Base-by-base conservation (phyloP, 2,888 invertebrate species). In the Hypselothyrea guttata region DNA sequence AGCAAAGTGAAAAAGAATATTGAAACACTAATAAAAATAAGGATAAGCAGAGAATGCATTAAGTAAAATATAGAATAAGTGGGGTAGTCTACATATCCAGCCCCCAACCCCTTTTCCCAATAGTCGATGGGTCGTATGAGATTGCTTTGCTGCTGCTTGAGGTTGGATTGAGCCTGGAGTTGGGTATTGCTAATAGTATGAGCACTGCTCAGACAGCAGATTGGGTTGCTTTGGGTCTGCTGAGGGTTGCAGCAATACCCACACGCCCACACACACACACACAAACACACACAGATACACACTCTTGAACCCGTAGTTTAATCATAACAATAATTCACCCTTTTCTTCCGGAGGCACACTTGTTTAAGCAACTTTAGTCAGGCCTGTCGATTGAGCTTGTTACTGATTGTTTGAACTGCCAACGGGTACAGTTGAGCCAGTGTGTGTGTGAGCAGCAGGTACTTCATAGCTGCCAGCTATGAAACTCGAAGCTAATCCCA, bases 51-150 rank as follows among this genome's bases (percentile, higher is more conserved):
- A 61, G 86, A 86, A 84, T 84, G 84, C 82, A 86, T 82, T 82
- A 86, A 81, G 84, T 86, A 82, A 86, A 86, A 82, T 82, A 82
- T 82, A 84, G 78, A 86, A 86, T 84, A 86, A 82, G 84, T 83
- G 84, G 61, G 52, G 30, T 38, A 49, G 45, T 37, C 27, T 38
- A 38, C 49, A 47, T 30, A 72, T 49, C 15, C 44, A 30, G 11
- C 33, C 30, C 9, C 2, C 46, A n/a, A 38, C 31, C 44, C 9
- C 12, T 12, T 9, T 7, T 5, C 15, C 40, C 53, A 34, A 54
- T 62, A 30, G 37, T 52, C 53, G 70, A 70, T 74, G 70, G 63
- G 52, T 48, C 45, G 58, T 34, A 57, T 44, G 47, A 70, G 70
- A 73, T 70, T 70, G 56, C 53, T 68, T 62, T 68, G 62, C 45